Evolutionary conservation across 2,113 vertebrate genomes (phyloP).

Genomic region (Phainopepla nitens): DNA sequence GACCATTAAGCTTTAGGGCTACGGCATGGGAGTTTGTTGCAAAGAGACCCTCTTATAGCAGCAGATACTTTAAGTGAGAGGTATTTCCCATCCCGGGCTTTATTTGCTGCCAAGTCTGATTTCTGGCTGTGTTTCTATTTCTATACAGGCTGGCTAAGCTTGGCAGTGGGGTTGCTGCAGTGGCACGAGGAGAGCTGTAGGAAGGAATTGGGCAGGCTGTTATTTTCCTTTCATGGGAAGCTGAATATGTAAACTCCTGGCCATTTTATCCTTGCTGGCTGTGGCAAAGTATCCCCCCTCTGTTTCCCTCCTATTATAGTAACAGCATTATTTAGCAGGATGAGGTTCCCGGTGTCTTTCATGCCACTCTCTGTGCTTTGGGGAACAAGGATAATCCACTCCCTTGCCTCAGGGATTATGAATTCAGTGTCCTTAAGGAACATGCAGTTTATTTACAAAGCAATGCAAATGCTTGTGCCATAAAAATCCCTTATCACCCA

Average conservation of each 20-base stretch:
- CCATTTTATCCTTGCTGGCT: not conserved
- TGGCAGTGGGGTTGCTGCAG: not conserved
- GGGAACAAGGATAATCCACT: not conserved
- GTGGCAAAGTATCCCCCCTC: not conserved
- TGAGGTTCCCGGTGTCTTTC: not conserved
- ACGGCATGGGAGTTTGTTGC: conserved; percentile 12
- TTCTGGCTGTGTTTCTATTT: not conserved
- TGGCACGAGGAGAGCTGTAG: not conserved
- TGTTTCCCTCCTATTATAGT: not conserved
- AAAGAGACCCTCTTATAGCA: conserved; percentile 19
- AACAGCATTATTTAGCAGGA: not conserved
- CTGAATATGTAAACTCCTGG: not conserved
- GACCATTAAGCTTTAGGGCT: conserved; percentile 44
- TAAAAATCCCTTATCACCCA: not conserved
- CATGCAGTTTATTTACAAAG: not conserved
- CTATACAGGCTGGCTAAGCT: not conserved
- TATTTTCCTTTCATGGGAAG: not conserved
- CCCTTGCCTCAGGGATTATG: not conserved
- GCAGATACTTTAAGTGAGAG: not conserved
- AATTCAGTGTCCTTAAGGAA: not conserved
- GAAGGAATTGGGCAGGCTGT: not conserved
- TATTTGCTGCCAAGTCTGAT: not conserved
- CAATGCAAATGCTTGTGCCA: not conserved
- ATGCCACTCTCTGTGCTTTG: not conserved
- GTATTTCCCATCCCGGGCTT: not conserved